Base-by-base conservation (phyloP, 2,888 invertebrate species). In the Lobophora halterata region DNA sequence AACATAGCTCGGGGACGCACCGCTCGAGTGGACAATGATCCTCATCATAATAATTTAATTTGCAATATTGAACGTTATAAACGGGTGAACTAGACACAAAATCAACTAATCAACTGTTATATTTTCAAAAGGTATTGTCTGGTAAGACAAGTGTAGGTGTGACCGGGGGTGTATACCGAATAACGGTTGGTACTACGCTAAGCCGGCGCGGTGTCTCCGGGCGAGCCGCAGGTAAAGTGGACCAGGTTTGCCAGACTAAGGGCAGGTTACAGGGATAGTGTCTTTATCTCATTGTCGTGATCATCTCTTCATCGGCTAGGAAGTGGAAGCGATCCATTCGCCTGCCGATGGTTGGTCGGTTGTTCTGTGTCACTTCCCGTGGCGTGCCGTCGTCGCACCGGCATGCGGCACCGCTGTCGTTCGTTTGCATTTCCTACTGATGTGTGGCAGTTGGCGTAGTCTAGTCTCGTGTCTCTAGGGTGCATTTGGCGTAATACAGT, bases 121-220 rank as follows among this genome's bases (percentile, higher is more conserved):
- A 83, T 83, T 86, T 86, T 85, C 82, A 86, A 80, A 86, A 87
- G 87, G 87, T 87, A 79, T 85, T 86, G 85, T 83, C 86, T 86
- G 82, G 79, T 86, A 86, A 83, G 83, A 86, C 83, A 81, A 62
- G 67, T 69, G 83, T 86, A 87, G 86, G 86, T 86, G 86, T 83
- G 86, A 75, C 71, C 72, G 80, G 69, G 68, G 83, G 79, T 70
- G 82, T 78, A 71, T 77, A 74, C 79, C 65, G 79, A 73, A 73
- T 79, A 68, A 79, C 74, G 80, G 79, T 83, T 76, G 75, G 79
- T 85, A 79, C 79, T 68, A 73, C 75, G 74, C 73, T 66, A 61
- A 69, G 72, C 74, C 64, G 79, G 77, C 58, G 57, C 64, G 75
- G 70, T 71, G 76, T 68, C 83, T 47, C 44, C 81, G 55, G 63